A percentile compares a stretch with the other conserved stretches of the same genome.
Evolutionary conservation across 1,140 invertebrate species (phyloP).

Genomic region (Rhagoletis pomonella): DNA sequence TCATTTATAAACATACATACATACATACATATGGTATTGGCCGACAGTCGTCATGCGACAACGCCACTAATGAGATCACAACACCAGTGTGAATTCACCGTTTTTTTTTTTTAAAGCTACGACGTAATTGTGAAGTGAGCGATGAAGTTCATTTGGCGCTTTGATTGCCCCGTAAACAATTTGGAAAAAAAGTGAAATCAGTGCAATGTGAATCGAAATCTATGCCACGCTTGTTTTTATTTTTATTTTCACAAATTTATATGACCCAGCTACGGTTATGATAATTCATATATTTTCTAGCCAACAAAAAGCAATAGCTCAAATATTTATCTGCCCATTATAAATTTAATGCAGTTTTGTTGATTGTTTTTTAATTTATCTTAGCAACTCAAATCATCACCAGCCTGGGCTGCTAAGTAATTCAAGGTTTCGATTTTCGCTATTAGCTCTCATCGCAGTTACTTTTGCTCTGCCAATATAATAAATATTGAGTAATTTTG

Average conservation of each 20-base stretch:
- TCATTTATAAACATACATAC: neutral
- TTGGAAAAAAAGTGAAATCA: neutral
- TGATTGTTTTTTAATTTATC: neutral
- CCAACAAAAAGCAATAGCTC: neutral
- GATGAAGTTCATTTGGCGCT: neutral
- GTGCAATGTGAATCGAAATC: no score
- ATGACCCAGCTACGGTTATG: no score
- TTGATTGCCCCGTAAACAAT: neutral
- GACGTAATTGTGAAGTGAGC: neutral
- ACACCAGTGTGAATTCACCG: neutral
- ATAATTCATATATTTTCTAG: no score
- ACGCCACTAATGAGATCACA: constrained; percentile 18
- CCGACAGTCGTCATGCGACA: neutral
- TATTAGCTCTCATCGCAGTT: neutral
- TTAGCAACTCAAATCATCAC: neutral
- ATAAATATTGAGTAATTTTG: constrained; percentile 17
- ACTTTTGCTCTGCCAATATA: neutral
- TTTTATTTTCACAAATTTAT: no score
- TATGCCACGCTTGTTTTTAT: no score
- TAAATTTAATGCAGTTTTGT: neutral
- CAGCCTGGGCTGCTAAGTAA: neutral
- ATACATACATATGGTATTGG: neutral
- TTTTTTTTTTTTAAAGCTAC: neutral
- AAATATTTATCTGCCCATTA: neutral
- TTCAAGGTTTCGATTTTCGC: neutral